Conservation (phyloP, 2,888 invertebrate species). For the Allolobophora icterica region DNA sequence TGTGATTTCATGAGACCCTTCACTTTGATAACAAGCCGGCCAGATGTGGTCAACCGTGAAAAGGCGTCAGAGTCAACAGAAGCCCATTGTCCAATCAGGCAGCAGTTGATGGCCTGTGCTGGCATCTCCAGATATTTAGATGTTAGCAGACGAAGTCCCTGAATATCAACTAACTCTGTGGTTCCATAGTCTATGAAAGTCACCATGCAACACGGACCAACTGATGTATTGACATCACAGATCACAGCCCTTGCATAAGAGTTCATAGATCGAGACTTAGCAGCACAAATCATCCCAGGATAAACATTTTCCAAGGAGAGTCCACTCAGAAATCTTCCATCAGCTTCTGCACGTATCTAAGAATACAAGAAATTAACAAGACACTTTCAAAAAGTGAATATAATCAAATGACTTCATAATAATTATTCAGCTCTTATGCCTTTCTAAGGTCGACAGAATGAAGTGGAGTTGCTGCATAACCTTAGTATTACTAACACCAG, state of each 20-base stretch:
- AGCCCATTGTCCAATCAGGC: constrained; percentile 51
- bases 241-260: constrained; percentile 18
- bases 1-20: background rate
- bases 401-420: background rate
- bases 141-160: constrained; percentile 24
- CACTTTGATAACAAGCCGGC: background rate
- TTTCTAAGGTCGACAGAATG: too few species aligned
- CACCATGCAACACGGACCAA: background rate
- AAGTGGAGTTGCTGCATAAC: too few species aligned
- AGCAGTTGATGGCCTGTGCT: constrained; percentile 54
- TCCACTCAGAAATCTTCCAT: constrained; percentile 18
- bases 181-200: constrained; percentile 43
- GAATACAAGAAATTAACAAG: background rate
- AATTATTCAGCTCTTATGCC: background rate
- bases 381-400: background rate
- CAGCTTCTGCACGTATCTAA: background rate
- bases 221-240: background rate
- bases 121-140: constrained; percentile 53
- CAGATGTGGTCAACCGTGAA: constrained; percentile 14
- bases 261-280: background rate
- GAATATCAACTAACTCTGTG: constrained; percentile 28
- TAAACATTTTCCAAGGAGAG: background rate
- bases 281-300: constrained; percentile 20
- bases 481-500: too few species aligned
- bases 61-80: constrained; percentile 33